Base-by-base conservation (phyloP, 1,140 invertebrate species). In the Euschistus heros region DNA sequence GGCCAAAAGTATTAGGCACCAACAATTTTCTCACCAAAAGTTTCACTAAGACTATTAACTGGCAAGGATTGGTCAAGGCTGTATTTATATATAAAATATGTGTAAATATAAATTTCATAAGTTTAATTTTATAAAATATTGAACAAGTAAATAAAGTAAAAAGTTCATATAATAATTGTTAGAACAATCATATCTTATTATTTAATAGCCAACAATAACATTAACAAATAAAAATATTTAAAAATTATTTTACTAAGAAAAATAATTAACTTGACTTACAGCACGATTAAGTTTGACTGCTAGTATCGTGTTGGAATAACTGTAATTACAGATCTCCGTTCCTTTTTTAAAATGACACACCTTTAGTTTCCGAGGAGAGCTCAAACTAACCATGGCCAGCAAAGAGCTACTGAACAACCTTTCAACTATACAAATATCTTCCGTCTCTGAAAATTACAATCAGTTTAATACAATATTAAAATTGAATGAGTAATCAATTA, bases 291-390 rank as follows among this genome's bases (percentile, higher is more conserved):
- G 82, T 78, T 94, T 94, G 37, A 99, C 94, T 68, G 91, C 89
- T 69, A 98, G 80, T 74, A 99, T 98, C 54, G 95, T 94, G 76
- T 97, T 98, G 14, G 91, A 89, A 76, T 98, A 99, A 74, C 91
- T 95, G 79, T 98, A 97, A 76, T 96, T 94, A 77, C 95, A 98
- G 75, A 99, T 99, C 80, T 98, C 95, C 62, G 92, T 95, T 67
- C 93, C 92, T 76, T 96, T 97, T 74, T 96, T 96, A 78, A 97
- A 98, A 79, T 99, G 95, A 76, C 92, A 97, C 30, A 99, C 94
- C 80, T 90, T 91, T 20, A 97, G 80, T 77, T 91, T 98, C 70
- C 97, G 82, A 55, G 96, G 94, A 50, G 92, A 89, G 69, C 87
- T 84, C 67, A 94, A 81, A 70, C 90, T 92, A 62, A 99, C 97